These are phyloP conservation scores for Peromyscus maniculatus DNA, from an alignment of 2,113 vertebrate species.

Conservation along the genomic window DNA sequence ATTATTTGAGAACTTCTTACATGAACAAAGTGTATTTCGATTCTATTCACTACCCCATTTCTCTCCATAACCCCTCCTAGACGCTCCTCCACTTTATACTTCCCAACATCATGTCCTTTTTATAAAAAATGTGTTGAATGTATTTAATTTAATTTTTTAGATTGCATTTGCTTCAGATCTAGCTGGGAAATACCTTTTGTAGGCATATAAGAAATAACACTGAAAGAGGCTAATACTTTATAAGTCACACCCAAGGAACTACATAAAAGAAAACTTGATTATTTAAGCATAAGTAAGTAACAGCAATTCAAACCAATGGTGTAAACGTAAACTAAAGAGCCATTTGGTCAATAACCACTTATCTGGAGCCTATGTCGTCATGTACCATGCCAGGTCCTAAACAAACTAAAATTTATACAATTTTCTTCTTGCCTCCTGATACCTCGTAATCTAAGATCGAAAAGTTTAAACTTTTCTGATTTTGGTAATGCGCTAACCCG, in stretches of 20 bases:
- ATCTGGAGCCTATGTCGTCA: background rate
- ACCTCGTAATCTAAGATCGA: background rate
- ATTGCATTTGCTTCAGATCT: background rate
- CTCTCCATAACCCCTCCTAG: background rate
- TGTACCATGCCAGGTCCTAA: background rate
- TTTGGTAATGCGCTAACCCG: background rate
- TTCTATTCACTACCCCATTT: background rate
- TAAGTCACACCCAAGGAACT: background rate
- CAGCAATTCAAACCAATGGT: background rate
- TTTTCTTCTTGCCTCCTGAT: background rate
- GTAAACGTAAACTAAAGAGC: background rate
- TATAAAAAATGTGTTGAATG: background rate
- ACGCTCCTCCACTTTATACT: background rate
- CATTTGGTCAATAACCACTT: background rate
- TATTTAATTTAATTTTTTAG: background rate
- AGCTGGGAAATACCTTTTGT: background rate
- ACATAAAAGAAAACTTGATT: background rate
- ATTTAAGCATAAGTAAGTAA: slow-evolving; percentile 40
- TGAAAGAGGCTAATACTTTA: background rate
- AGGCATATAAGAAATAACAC: background rate
- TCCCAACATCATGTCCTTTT: background rate
- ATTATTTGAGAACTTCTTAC: background rate
- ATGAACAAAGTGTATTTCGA: background rate
- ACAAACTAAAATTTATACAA: slow-evolving; percentile 12
- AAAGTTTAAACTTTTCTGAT: background rate